phyloP scores from a whole-genome alignment of 2,888 invertebrate species.

The Omphaloscelis lunosa region DNA sequence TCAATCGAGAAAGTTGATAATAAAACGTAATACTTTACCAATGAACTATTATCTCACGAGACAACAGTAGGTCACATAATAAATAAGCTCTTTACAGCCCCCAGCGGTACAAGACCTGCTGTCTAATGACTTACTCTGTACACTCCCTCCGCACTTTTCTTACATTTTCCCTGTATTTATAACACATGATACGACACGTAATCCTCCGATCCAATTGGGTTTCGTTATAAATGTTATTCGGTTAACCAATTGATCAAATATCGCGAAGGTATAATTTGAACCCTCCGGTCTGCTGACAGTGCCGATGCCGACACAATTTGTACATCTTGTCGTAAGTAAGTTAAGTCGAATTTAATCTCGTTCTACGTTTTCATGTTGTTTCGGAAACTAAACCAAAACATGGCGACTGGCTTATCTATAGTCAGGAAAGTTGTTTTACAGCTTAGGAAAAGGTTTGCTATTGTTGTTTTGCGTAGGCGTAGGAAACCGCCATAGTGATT shows the following conservation, averaged over 20 bases:
- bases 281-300: conserved; percentile 28
- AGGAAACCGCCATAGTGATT: conserved; percentile 5
- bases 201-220: conserved; percentile 45
- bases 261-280: conserved; percentile 44
- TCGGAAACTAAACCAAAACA: conserved; percentile 45
- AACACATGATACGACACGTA: conserved; percentile 55
- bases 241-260: conserved; percentile 62
- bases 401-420: conserved; percentile 41
- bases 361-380: conserved; percentile 40
- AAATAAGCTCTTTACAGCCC: conserved; percentile 49
- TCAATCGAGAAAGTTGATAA: conserved; percentile 6
- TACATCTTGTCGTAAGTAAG: conserved; percentile 38
- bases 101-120: conserved; percentile 60
- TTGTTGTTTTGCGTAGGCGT: conserved; percentile 38
- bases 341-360: conserved; percentile 47
- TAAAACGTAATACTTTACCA: conserved; percentile 13
- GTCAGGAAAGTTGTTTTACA: conserved; percentile 36
- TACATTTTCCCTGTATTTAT: conserved; percentile 54
- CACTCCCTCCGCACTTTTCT: conserved; percentile 23
- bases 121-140: conserved; percentile 56
- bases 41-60: conserved; percentile 31
- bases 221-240: conserved; percentile 47
- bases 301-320: conserved; percentile 38
- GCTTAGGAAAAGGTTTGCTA: conserved; percentile 27
- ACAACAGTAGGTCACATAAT: conserved; percentile 37